Evolutionary conservation across 2,888 invertebrate genomes (phyloP).

Genomic region (Pheosia gnoma): DNA sequence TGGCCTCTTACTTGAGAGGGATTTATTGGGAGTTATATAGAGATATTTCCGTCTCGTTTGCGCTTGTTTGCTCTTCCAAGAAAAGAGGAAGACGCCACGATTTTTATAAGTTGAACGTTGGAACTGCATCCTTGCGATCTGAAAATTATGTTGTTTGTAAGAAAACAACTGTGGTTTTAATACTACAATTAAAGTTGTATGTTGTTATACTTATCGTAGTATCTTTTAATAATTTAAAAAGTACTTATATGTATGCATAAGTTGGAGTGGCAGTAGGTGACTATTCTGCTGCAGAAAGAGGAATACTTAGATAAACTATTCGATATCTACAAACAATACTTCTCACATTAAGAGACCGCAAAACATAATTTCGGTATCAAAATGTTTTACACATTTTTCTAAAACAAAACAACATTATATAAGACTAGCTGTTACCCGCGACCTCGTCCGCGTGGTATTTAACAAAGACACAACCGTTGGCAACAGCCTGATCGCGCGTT

Average conservation of each 20-base stretch:
- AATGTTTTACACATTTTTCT: too few species aligned
- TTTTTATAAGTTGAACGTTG: slow-evolving; percentile 19
- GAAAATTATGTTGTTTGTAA: slow-evolving; percentile 1
- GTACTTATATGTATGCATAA: not conserved
- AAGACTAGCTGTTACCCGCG: too few species aligned
- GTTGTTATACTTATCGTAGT: not conserved
- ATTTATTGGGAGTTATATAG: slow-evolving; percentile 30
- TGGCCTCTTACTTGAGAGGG: slow-evolving; percentile 31
- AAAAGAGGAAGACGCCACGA: slow-evolving; percentile 11
- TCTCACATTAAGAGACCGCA: too few species aligned
- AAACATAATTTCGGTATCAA: too few species aligned
- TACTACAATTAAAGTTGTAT: not conserved
- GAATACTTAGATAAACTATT: too few species aligned
- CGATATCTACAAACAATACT: too few species aligned
- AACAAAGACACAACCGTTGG: too few species aligned
- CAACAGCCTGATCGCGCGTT: too few species aligned
- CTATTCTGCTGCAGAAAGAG: too few species aligned
- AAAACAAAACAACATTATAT: too few species aligned
- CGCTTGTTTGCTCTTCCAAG: not conserved
- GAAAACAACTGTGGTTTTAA: not conserved
- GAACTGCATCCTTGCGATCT: slow-evolving; percentile 17
- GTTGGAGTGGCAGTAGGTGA: too few species aligned
- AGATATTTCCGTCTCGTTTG: slow-evolving; percentile 14
- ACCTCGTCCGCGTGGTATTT: too few species aligned
- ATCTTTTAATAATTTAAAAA: not conserved